Conservation (phyloP, 92 coral and sea anemone species). For the Epizoanthus illoricatus region DNA sequence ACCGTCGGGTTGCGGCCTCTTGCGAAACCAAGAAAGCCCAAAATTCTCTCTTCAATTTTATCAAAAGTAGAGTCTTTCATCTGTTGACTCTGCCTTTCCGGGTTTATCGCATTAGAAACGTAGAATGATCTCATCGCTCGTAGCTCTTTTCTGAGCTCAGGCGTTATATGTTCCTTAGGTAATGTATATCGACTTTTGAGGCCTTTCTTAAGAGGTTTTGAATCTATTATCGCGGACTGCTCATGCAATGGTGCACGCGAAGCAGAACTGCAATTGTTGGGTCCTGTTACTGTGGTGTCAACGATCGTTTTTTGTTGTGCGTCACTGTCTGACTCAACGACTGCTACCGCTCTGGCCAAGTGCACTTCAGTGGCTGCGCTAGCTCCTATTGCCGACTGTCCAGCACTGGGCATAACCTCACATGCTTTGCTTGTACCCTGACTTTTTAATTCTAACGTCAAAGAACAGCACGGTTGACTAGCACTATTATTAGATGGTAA, state of each 20-base stretch:
- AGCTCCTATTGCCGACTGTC: constrained; percentile 33
- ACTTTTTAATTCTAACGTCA: constrained; percentile 24
- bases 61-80: constrained; percentile 12
- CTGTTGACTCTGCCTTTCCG: constrained; percentile 21
- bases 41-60: constrained; percentile 24
- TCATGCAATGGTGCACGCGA: constrained; percentile 33
- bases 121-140: constrained; percentile 11
- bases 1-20: not conserved
- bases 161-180: too few relatives aligned
- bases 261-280: constrained; percentile 30
- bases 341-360: constrained; percentile 34
- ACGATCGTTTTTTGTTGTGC: constrained; percentile 31
- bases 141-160: constrained; percentile 27
- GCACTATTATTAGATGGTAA: constrained; percentile 25
- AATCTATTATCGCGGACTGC: constrained; percentile 29
- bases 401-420: constrained; percentile 28
- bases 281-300: constrained; percentile 28
- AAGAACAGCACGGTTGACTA: constrained; percentile 18
- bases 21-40: constrained; percentile 35
- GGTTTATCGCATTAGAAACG: constrained; percentile 20
- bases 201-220: constrained; percentile 25
- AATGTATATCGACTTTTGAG: constrained; percentile 23
- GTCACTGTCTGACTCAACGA: constrained; percentile 32
- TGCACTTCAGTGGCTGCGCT: constrained; percentile 29
- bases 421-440: constrained; percentile 26